Conservation (phyloP, 92 coral and sea anemone species). For the Galaxea fascicularis region DNA sequence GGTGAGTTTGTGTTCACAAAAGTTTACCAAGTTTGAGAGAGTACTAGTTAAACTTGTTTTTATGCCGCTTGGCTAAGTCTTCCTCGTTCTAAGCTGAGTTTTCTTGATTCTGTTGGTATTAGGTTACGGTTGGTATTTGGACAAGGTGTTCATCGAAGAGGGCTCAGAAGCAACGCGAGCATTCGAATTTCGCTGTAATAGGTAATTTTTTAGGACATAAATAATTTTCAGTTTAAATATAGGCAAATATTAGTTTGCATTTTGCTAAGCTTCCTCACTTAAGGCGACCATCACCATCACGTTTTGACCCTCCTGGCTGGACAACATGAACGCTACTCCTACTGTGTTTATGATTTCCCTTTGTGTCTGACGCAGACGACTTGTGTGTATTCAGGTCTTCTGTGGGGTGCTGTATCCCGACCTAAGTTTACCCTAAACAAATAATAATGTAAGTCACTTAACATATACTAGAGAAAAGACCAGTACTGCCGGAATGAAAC, state of each 20-base stretch:
- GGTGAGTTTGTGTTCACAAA: constrained; percentile 58
- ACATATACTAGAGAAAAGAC: too few species aligned
- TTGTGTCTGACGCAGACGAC: constrained; percentile 71
- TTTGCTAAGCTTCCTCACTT: too few species aligned
- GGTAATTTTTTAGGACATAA: constrained; percentile 19
- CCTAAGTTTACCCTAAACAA: constrained; percentile 46
- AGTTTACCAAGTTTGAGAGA: background rate
- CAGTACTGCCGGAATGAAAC: too few species aligned
- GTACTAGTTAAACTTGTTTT: too few species aligned
- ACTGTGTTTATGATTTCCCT: constrained; percentile 24
- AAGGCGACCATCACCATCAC: constrained; percentile 65
- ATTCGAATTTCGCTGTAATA: constrained; percentile 85
- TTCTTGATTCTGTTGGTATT: background rate
- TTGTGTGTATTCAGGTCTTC: constrained; percentile 86
- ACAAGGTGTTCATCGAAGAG: constrained; percentile 89
- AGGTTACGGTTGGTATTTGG: constrained; percentile 98
- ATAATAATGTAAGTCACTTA: background rate
- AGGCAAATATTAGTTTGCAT: background rate
- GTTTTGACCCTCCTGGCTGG: constrained; percentile 69
- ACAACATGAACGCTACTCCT: constrained; percentile 85
- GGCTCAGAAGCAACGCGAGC: constrained; percentile 90
- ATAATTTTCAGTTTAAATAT: background rate
- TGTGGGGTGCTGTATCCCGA: constrained; percentile 63
- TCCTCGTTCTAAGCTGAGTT: background rate
- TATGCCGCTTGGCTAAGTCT: background rate